These are phyloP conservation scores for Bellardia pandia DNA, from an alignment of 2,888 invertebrate genomes.

Conservation along the genomic window DNA sequence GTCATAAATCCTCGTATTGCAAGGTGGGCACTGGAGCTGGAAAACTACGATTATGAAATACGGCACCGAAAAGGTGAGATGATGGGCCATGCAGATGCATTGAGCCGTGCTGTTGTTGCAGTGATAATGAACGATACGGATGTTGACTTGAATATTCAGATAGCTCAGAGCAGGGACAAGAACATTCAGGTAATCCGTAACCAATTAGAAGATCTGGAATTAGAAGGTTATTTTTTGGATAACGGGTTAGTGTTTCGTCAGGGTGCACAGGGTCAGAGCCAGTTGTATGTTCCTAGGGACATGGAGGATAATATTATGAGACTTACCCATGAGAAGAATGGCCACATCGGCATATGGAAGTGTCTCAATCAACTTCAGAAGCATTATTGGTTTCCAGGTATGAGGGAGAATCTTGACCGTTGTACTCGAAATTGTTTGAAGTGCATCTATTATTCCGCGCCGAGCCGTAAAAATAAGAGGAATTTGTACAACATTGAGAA, in stretches of 20 bases:
- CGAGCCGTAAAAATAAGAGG: no score
- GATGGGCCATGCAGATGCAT: slow-evolving; percentile 16
- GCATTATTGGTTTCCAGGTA: slow-evolving; percentile 34
- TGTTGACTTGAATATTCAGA: slow-evolving; percentile 60
- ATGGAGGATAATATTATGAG: slow-evolving; percentile 67
- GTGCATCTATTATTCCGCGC: slow-evolving; percentile 33
- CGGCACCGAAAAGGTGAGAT: background rate
- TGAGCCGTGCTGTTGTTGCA: background rate
- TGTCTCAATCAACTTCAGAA: slow-evolving; percentile 14
- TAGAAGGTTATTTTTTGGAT: background rate
- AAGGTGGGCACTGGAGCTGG: slow-evolving; percentile 44
- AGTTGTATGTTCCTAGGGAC: slow-evolving; percentile 61
- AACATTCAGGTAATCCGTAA: slow-evolving; percentile 33
- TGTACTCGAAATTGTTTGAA: slow-evolving; percentile 30
- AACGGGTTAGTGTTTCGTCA: slow-evolving; percentile 23
- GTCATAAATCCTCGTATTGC: slow-evolving; percentile 20
- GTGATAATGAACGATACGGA: slow-evolving; percentile 54
- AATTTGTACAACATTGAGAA: slow-evolving; percentile 11
- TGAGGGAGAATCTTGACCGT: slow-evolving; percentile 16
- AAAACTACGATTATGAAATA: slow-evolving; percentile 9
- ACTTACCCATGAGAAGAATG: slow-evolving; percentile 54
- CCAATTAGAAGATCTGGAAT: background rate
- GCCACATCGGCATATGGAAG: slow-evolving; percentile 25
- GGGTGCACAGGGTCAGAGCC: slow-evolving; percentile 21
- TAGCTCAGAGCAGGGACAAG: slow-evolving; percentile 30